Evolutionary conservation across 2,888 invertebrate species (phyloP), one percentile per base, ranked within the genome.

Genomic region (Myopa testacea): DNA sequence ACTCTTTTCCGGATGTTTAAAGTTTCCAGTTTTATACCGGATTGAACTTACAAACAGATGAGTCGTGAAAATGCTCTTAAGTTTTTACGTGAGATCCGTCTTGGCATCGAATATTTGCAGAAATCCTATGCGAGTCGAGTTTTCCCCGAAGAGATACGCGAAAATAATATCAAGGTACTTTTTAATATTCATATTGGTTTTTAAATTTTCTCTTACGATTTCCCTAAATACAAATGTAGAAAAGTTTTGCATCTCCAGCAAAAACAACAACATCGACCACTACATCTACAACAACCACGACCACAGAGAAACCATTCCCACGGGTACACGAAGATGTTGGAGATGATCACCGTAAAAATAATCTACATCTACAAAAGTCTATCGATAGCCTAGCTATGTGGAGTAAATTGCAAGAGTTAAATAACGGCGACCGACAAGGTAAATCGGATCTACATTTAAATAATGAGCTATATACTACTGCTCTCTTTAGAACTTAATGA

Each of bases 11-110:
- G 26, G 26, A 26, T 26, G 1, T 26, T 26, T 26, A 26, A 26
- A 26, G 26, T 26, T 26, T 26, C 26, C 3, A 68, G 19, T 68
- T 50, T 5, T 45, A 45, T 19, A 68, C 1, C 26, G 63, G 4
- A 5, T 7, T 19, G 45, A 50, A n/a, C n/a, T 34, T 63, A 34
- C 37, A 10, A 50, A 4, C 85, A 95, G 95, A 94, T 95, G 92
- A 90, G 92, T 14, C 92, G 94, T 72, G 94, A 94, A 87, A 94
- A 93, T 86, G 95, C 95, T 1, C 92, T 95, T 68, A 91, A 91
- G 65, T 95, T 94, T 87, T 89, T 95, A 34, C 93, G 94, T 87
- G 94, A 94, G 85, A 94, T 95, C 83, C 94, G 94, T 84, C 91
- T 93, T 84, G 93, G 94, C 82, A 92, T 95, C 84, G 93, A 94